Evolutionary conservation across 2,113 vertebrate genomes (phyloP).

Genomic region (Melozone crissalis): DNA sequence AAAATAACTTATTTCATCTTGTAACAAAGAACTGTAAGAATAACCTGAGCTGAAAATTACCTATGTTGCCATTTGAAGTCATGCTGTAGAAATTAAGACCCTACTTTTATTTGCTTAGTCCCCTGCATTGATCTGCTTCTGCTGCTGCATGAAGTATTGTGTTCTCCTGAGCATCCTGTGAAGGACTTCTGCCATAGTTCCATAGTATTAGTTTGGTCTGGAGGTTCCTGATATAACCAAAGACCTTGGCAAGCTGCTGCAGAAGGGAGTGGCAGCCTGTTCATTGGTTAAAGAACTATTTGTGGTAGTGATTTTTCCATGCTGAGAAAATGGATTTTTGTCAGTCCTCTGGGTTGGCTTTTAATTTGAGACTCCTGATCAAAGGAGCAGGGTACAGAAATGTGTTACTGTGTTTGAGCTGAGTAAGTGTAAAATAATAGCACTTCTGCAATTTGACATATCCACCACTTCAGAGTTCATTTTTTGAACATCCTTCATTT

Average conservation of each 20-base stretch:
- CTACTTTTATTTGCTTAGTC: not conserved
- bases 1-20: accelerated
- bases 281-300: not conserved
- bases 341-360: not conserved
- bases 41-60: not conserved
- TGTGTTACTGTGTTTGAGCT: not conserved
- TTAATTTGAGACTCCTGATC: not conserved
- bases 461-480: not conserved
- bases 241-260: not conserved
- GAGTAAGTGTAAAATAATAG: not conserved
- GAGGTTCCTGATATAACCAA: not conserved
- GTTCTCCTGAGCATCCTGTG: not conserved
- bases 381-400: not conserved
- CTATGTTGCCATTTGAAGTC: not conserved
- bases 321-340: not conserved
- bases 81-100: not conserved
- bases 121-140: not conserved
- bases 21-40: not conserved
- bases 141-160: not conserved
- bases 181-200: not conserved
- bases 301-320: not conserved
- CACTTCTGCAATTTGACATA: not conserved
- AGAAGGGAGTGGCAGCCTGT: not conserved
- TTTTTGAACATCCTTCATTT: not conserved
- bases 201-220: not conserved